Evolutionary conservation across 2,113 vertebrate species (phyloP), one percentile per base, ranked within the genome.

Genomic region (Rhea pennata): DNA sequence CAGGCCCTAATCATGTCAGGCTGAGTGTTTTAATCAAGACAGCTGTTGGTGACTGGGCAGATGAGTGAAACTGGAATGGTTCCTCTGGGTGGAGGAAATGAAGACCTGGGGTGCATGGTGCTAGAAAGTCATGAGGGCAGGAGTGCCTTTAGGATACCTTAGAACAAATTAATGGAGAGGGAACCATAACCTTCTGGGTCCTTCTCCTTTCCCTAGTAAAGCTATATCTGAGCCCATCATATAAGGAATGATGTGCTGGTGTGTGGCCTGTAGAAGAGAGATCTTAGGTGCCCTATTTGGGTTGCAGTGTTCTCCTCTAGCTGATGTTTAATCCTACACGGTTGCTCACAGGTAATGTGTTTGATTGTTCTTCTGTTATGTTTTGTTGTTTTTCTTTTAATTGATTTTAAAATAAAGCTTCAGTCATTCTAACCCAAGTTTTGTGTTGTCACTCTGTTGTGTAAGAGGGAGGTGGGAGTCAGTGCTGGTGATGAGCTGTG

Each of bases 361-460:
- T 94, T 92, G 70, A 46, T 67, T 81, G 59, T 97, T 81, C 66
- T 94, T 50, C 61, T 94, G 23, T 93, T 90, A 39, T 29, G 27
- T 93, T 95, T 91, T 67, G 66, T 93, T 78, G 8, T 31, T 75
- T 95, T 96, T 78, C 61, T 93, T 95, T 94, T 73, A 76, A 51
- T 66, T 59, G 56, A 56, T 65, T 54, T 40, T 72, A 70, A 61
- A 95, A 84, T 91, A 84, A 92, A 89, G 53, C 74, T 90, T 86
- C 69, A 78, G 48, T 87, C 66, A 7, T 93, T 80, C 92, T 94
- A 88, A 81, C 21, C 67, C 59, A 82, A 88, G 87, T 93, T 95
- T 50, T 94, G 77, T 93, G 85, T 95, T 89, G 88, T 95, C 96
- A 64, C 90, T 96, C 71, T 77, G 73, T 95, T 92, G 86, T 80